Percentiles rank a stretch among this genome's conserved stretches.
Conservation (phyloP, 2,888 invertebrate genomes). For the Esperia sulphurella region DNA sequence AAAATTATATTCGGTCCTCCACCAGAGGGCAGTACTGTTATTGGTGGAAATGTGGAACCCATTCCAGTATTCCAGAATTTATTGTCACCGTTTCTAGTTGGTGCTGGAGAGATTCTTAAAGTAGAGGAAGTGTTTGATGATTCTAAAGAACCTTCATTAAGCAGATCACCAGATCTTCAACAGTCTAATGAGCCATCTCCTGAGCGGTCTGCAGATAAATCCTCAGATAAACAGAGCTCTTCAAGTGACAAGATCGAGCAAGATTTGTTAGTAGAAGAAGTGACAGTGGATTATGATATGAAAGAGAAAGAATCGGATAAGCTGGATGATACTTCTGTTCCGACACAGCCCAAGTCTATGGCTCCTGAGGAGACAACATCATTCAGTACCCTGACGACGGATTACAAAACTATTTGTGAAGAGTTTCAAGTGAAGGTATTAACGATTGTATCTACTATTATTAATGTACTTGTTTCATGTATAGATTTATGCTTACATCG, state of each 20-base stretch:
- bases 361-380: slow-evolving; percentile 59
- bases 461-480: no score
- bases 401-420: slow-evolving; percentile 85
- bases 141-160: slow-evolving; percentile 18
- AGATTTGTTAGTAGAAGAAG: slow-evolving; percentile 61
- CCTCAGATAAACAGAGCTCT: slow-evolving; percentile 36
- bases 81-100: slow-evolving; percentile 61
- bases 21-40: slow-evolving; percentile 54
- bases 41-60: slow-evolving; percentile 42
- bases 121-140: slow-evolving; percentile 49
- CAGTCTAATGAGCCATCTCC: slow-evolving; percentile 25
- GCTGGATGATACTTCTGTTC: slow-evolving; percentile 33
- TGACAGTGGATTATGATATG: slow-evolving; percentile 50
- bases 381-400: slow-evolving; percentile 82
- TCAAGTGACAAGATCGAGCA: slow-evolving; percentile 55
- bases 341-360: slow-evolving; percentile 52
- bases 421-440: slow-evolving; percentile 84
- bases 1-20: slow-evolving; percentile 71
- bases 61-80: slow-evolving; percentile 58
- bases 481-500: no score
- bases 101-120: slow-evolving; percentile 42
- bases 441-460: slow-evolving; percentile 15
- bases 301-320: slow-evolving; percentile 37
- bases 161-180: slow-evolving; percentile 27
- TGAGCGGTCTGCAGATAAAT: slow-evolving; percentile 28